Conservation (phyloP, 2,888 invertebrate species). For the Stenotaenia linearis region DNA sequence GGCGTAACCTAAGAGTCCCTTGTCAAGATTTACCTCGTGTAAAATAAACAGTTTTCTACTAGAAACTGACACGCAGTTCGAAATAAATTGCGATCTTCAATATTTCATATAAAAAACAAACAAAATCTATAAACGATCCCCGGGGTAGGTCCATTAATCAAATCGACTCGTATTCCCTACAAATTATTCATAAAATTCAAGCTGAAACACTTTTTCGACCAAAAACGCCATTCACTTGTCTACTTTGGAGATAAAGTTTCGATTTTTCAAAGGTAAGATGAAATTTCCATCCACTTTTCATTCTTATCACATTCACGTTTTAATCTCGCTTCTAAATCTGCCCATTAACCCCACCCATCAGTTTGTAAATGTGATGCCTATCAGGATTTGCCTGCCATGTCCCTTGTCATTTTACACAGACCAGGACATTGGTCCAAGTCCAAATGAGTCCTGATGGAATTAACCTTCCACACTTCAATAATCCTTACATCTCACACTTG, state of each 20-base stretch:
- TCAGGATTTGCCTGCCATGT: conserved; percentile 1
- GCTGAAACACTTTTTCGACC: too few relatives aligned
- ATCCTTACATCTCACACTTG: conserved; percentile 5
- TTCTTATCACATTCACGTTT: background rate
- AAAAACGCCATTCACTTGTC: background rate
- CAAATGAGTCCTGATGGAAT: conserved; percentile 4
- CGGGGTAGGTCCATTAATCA: too few relatives aligned
- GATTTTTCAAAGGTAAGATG: background rate
- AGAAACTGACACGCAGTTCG: background rate
- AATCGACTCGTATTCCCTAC: too few relatives aligned
- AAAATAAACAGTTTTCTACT: background rate
- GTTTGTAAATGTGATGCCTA: conserved; percentile 5
- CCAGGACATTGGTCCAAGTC: background rate
- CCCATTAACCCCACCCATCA: conserved; percentile 5
- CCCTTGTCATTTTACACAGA: background rate
- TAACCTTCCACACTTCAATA: conserved; percentile 9
- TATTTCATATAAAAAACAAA: background rate
- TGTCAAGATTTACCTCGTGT: background rate
- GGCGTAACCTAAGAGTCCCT: background rate
- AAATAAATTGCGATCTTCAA: background rate
- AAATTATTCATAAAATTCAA: too few relatives aligned
- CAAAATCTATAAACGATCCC: background rate
- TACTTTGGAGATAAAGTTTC: too few relatives aligned
- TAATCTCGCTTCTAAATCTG: background rate
- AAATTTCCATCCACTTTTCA: background rate